Conservation (phyloP, 2,113 vertebrate species). For the Sterrhoptilus dennistouni region DNA sequence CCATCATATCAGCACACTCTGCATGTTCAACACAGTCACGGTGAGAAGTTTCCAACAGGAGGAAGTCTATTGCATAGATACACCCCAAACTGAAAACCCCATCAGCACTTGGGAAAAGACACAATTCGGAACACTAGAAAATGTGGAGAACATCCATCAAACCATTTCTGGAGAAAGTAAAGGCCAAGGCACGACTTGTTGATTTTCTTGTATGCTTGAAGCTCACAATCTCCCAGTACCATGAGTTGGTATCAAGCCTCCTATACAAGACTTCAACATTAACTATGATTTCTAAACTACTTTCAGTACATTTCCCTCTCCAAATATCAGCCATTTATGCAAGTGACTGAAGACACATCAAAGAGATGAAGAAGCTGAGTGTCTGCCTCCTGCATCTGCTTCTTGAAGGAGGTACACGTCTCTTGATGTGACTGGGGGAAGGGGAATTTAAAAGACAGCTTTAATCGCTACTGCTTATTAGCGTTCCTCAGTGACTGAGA, state of each 20-base stretch:
- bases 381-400: background rate
- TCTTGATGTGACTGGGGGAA: background rate
- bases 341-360: background rate
- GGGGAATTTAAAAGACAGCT: background rate
- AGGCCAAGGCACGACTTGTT: background rate
- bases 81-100: background rate
- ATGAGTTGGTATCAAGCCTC: background rate
- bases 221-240: background rate
- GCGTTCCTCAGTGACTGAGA: background rate
- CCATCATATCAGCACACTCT: background rate
- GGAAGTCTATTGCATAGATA: background rate
- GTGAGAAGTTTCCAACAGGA: background rate
- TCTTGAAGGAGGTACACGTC: background rate
- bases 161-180: background rate
- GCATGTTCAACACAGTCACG: background rate
- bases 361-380: background rate
- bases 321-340: background rate
- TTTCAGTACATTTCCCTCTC: background rate
- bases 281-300: background rate
- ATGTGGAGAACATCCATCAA: rapidly evolving
- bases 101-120: background rate
- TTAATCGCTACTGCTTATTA: background rate
- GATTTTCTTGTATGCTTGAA: background rate
- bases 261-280: background rate
- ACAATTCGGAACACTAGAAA: background rate